A percentile compares a stretch with the other conserved stretches of the same genome.
These are phyloP conservation scores for Poeciliopsis turneri DNA, from an alignment of 2,797 vertebrate genomes.

Conservation along the genomic window DNA sequence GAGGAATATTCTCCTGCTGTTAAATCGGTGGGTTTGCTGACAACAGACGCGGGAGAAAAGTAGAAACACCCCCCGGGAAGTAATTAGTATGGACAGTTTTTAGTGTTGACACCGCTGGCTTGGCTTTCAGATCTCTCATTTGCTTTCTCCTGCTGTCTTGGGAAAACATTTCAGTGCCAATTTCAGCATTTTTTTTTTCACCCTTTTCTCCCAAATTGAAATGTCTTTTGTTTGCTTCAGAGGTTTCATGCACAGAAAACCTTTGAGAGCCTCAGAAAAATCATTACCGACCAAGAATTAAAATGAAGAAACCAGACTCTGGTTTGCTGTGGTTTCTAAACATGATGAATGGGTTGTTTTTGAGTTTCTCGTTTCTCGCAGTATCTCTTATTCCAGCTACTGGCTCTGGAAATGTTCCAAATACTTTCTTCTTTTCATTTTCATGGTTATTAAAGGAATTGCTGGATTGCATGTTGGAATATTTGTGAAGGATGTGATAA, in stretches of 20 bases:
- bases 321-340: neutral
- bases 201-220: slow-evolving; percentile 23
- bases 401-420: neutral
- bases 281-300: neutral
- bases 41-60: slow-evolving; percentile 44
- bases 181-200: slow-evolving; percentile 8
- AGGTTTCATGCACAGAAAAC: slow-evolving; percentile 26
- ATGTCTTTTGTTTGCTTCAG: slow-evolving; percentile 36
- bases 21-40: slow-evolving; percentile 38
- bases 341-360: slow-evolving; percentile 1
- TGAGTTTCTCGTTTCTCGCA: neutral
- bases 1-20: slow-evolving; percentile 33
- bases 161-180: slow-evolving; percentile 52
- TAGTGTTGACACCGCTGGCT: slow-evolving; percentile 64
- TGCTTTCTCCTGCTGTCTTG: slow-evolving; percentile 50
- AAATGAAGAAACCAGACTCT: neutral
- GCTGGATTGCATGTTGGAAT: neutral
- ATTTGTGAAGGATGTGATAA: neutral
- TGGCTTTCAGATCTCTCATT: slow-evolving; percentile 59
- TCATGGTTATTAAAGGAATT: neutral
- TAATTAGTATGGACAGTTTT: slow-evolving; percentile 70
- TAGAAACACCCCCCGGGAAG: slow-evolving; percentile 63
- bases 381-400: neutral
- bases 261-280: neutral
- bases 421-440: neutral